phyloP scores from a whole-genome alignment of 1,140 invertebrate species.

The Nomia melanderi region DNA sequence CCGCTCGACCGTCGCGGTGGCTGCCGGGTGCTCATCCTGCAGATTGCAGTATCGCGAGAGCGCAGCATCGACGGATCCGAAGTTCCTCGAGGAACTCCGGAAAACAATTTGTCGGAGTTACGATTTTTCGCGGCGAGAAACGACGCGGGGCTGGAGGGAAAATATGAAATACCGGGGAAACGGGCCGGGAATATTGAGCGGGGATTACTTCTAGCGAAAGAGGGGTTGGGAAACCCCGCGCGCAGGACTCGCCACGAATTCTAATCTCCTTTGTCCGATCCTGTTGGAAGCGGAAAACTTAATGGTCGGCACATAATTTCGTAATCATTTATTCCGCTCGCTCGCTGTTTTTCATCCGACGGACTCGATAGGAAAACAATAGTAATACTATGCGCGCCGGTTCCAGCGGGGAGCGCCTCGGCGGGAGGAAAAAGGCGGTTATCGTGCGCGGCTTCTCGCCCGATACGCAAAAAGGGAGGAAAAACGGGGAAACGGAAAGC shows the following conservation, averaged over 20 bases:
- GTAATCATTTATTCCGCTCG: constrained; percentile 35
- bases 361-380: constrained; percentile 42
- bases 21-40: no score
- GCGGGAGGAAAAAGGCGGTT: neutral
- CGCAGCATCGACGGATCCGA: no score
- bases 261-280: constrained; percentile 17
- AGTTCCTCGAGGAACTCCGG: no score
- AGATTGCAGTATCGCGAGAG: no score
- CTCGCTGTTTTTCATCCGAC: constrained; percentile 25
- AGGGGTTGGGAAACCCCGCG: constrained; percentile 36
- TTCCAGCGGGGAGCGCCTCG: neutral
- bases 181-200: neutral
- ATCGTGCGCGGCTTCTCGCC: neutral
- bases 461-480: neutral
- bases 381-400: constrained; percentile 37
- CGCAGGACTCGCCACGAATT: constrained; percentile 26
- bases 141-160: neutral
- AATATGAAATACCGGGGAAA: neutral
- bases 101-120: no score
- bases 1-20: no score
- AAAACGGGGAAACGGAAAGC: neutral
- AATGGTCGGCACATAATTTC: constrained; percentile 34
- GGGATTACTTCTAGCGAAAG: constrained; percentile 34
- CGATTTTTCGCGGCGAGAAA: no score
- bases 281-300: constrained; percentile 21